Conservation (phyloP, 1,140 invertebrate genomes). For the Zaprionus kolodkinae region DNA sequence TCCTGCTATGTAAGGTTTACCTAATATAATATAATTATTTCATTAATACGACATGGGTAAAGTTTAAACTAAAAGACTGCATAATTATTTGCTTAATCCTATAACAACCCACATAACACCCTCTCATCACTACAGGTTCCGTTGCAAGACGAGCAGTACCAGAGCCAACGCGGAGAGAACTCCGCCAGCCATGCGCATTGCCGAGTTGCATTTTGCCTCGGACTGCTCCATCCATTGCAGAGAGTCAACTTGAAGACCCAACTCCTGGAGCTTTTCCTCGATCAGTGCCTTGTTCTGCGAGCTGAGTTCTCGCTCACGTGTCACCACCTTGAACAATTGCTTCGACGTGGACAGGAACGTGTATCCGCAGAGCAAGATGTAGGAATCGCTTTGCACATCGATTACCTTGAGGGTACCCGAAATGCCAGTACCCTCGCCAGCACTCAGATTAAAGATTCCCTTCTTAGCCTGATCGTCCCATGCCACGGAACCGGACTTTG, state of each 20-base stretch:
- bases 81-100: neutral
- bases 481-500: neutral
- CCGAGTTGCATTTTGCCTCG: slow-evolving; percentile 11
- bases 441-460: slow-evolving; percentile 19
- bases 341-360: neutral
- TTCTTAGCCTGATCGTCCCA: slow-evolving; percentile 22
- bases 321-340: slow-evolving; percentile 16
- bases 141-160: neutral
- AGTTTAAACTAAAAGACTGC: no score
- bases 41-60: no score
- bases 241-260: neutral
- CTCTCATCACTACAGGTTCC: neutral
- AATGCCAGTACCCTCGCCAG: neutral
- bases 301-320: slow-evolving; percentile 7
- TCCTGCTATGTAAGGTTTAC: no score
- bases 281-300: neutral
- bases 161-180: slow-evolving; percentile 9
- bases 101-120: neutral
- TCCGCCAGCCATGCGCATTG: slow-evolving; percentile 3
- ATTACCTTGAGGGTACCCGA: slow-evolving; percentile 18
- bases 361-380: slow-evolving; percentile 18
- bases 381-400: neutral
- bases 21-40: no score
- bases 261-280: neutral
- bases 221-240: slow-evolving; percentile 32